These are phyloP conservation scores for Hemithea aestivaria DNA, from an alignment of 2,888 invertebrate species.

Conservation along the genomic window DNA sequence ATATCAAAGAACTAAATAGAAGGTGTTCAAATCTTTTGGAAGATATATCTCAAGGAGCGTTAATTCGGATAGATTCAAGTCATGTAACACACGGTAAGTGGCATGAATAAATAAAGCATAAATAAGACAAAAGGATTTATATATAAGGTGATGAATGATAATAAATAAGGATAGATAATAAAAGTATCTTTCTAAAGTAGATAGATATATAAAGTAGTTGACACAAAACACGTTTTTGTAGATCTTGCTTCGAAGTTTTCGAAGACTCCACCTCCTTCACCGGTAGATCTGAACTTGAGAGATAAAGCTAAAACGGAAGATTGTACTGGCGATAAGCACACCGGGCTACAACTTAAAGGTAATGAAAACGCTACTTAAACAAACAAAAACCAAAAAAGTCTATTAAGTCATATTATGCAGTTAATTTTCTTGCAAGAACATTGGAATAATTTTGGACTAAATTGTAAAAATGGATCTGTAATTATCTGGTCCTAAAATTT, in stretches of 20 bases:
- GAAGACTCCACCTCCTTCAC: slow-evolving; percentile 85
- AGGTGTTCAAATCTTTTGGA: slow-evolving; percentile 73
- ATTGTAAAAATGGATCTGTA: too few species aligned
- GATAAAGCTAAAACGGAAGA: slow-evolving; percentile 71
- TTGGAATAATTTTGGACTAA: too few species aligned
- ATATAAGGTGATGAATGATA: too few species aligned
- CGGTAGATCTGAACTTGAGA: slow-evolving; percentile 80
- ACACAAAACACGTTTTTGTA: slow-evolving; percentile 38
- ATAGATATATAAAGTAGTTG: too few species aligned
- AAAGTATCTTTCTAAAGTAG: too few species aligned
- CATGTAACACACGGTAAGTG: slow-evolving; percentile 69
- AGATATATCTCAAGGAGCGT: slow-evolving; percentile 73
- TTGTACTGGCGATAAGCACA: slow-evolving; percentile 52
- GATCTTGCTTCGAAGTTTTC: slow-evolving; percentile 82
- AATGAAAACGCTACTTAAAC: slow-evolving; percentile 8
- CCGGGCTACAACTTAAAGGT: slow-evolving; percentile 74
- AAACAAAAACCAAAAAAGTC: too few species aligned
- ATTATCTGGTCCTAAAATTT: too few species aligned
- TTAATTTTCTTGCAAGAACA: too few species aligned
- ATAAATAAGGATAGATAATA: too few species aligned
- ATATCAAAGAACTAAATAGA: slow-evolving; percentile 70
- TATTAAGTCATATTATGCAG: too few species aligned
- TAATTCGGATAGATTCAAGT: slow-evolving; percentile 69
- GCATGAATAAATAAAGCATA: too few species aligned
- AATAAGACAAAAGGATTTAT: too few species aligned